Evolutionary conservation across 2,888 invertebrate species (phyloP), one percentile per base, ranked within the genome.

Genomic region (Notodonta dromedarius): DNA sequence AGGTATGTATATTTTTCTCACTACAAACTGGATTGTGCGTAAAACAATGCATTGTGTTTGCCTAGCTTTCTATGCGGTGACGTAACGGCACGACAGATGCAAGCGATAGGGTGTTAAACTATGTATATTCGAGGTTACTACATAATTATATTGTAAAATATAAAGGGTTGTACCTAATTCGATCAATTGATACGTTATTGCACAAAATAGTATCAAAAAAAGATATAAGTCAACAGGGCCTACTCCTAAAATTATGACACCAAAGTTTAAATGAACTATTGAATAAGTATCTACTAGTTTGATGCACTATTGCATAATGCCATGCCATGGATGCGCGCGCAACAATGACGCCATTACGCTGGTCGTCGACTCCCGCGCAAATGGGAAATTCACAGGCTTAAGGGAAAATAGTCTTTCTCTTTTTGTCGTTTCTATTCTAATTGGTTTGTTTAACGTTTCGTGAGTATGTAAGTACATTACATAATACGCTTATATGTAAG

Each of bases 341-440:
- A 56, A 61, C 57, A 58, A 63, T 58, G 57, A 60, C 73, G 62
- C 64, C 70, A 75, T 71, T 73, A 70, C 39, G 39, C 0, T 8
- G 67, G 58, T 58, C 58, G 48, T 63, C 58, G 65, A 68, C 68
- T 64, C 65, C 59, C 57, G 60, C 65, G 63, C 66, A 69, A 72
- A 66, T 74, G 74, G 72, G 75, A 76, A 76, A 66, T 70, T 78
- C 77, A 69, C 77, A 76, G 62, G 69, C 65, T 56, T 35, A 62
- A 68, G 71, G 74, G 70, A 74, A 73, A 69, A 62, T 62, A 61
- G n/a, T 74, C 70, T 73, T 75, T 75, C 72, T 64, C 72, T 75
- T 77, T 68, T 76, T 77, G 68, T 63, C 67, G 66, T 60, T 2
- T 58, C 61, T 59, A 65, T 62, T 65, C 69, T 69, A 70, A 75